A percentile compares a stretch with the other conserved stretches of the same genome.
phyloP scores from a whole-genome alignment of 2,888 invertebrate species.

The Luperina nickerlii region DNA sequence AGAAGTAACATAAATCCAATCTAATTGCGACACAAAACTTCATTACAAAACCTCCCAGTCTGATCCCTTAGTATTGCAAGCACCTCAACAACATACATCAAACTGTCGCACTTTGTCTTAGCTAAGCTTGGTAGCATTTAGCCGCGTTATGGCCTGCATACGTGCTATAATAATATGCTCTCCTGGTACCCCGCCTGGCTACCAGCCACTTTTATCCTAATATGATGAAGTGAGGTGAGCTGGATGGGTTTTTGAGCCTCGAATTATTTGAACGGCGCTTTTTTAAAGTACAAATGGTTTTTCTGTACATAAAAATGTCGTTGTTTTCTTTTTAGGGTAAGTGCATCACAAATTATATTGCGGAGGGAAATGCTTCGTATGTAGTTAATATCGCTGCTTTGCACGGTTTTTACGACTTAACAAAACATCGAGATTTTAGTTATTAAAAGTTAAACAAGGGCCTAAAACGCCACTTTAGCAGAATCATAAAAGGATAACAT shows the following conservation, averaged over 20 bases:
- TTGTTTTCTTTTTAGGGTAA: constrained; percentile 41
- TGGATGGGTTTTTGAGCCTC: constrained; percentile 53
- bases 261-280: constrained; percentile 33
- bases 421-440: not conserved
- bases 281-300: constrained; percentile 31
- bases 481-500: too few species aligned
- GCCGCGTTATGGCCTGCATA: constrained; percentile 32
- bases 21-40: constrained; percentile 13
- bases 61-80: constrained; percentile 9
- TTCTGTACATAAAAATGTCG: constrained; percentile 32
- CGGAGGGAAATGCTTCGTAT: not conserved
- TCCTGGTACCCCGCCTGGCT: constrained; percentile 43
- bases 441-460: not conserved
- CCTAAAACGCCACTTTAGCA: too few species aligned
- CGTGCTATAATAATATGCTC: constrained; percentile 33
- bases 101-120: constrained; percentile 54
- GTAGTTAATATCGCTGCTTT: not conserved
- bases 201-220: constrained; percentile 46
- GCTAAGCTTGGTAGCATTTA: constrained; percentile 44
- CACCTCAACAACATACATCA: constrained; percentile 40
- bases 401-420: not conserved
- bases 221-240: constrained; percentile 43
- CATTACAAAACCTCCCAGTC: not conserved
- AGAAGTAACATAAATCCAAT: not conserved
- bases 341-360: constrained; percentile 28